Base-by-base conservation (phyloP, 1,140 invertebrate genomes). In the Camponotus floridanus region DNA sequence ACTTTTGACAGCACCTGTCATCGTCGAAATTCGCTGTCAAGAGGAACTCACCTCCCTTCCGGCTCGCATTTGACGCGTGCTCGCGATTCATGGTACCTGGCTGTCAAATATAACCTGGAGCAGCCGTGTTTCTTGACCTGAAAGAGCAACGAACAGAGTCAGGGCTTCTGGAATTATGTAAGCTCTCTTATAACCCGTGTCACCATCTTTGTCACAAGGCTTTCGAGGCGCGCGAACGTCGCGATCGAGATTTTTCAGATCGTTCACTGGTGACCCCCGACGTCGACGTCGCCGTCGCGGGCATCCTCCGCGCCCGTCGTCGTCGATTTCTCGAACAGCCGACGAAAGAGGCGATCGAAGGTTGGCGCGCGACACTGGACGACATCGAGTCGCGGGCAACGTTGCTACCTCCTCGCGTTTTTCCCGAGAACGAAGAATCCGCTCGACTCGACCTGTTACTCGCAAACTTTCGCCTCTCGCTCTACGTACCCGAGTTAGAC, bases 81-180 rank as follows among this genome's bases (percentile, higher is more conserved):
- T 36, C 89, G 89, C 39, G 91, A 88, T 42, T 93, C 91, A 62
- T 92, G 91, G 48, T 87, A 92, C 57, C 89, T 93, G 11, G 90
- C 89, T 21, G 88, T 91, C 13, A 93, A 57, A 59, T 93, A 90
- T 11, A 93, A 78, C 45, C 81, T 95, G 33, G 92, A 88, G 73
- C 81, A 91, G 36, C 91, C 92, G 76, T 94, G 91, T 89, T 93
- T 95, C 92, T 94, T 93, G n/a, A 95, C 89, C 94, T 95, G 87
- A 70, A 94, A 93, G 39, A 0, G 33, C 33, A 90, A 91, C 70
- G 76, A 39, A 15, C n/a, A 9, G 21, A 5, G 13, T 85, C 51
- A 91, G 74, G 67, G 21, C 31, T 80, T 57, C 78, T 88, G 86
- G 81, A 92, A 91, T 93, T 93, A 94, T 91, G 85, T 94, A 94